phyloP scores from a whole-genome alignment of 1,140 invertebrate genomes.

The Cataglyphis hispanica region DNA sequence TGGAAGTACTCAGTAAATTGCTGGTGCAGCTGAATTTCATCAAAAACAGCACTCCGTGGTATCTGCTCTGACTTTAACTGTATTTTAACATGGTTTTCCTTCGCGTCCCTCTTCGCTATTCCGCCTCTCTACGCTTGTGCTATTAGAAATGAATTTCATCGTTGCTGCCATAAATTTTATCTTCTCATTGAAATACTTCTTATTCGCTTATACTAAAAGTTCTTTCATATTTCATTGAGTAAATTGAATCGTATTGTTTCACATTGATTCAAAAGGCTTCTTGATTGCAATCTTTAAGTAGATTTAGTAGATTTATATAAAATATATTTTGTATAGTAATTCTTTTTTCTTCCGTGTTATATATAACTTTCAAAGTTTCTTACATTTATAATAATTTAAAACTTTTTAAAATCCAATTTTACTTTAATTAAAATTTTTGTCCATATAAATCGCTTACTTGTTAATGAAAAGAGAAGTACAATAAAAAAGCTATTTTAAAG shows the following conservation, averaged over 20 bases:
- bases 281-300: conserved; percentile 1
- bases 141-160: conserved; percentile 19
- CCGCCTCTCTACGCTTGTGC: neutral
- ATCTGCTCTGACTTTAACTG: conserved; percentile 34
- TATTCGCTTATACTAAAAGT: neutral
- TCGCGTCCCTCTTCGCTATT: neutral
- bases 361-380: neutral
- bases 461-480: conserved; percentile 2
- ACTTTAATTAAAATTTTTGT: conserved; percentile 6
- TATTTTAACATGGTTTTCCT: conserved; percentile 46
- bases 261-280: neutral
- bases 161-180: conserved; percentile 35
- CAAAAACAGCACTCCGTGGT: conserved; percentile 52
- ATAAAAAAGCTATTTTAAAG: conserved; percentile 38
- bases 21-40: conserved; percentile 59
- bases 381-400: conserved; percentile 5
- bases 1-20: conserved; percentile 60
- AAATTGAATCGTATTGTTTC: neutral
- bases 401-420: neutral
- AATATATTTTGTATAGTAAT: neutral
- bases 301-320: neutral
- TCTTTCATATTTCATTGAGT: neutral
- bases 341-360: neutral
- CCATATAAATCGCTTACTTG: conserved; percentile 6
- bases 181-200: conserved; percentile 5